Base-by-base conservation (phyloP, 2,888 invertebrate species). In the Odontomyia ornata region DNA sequence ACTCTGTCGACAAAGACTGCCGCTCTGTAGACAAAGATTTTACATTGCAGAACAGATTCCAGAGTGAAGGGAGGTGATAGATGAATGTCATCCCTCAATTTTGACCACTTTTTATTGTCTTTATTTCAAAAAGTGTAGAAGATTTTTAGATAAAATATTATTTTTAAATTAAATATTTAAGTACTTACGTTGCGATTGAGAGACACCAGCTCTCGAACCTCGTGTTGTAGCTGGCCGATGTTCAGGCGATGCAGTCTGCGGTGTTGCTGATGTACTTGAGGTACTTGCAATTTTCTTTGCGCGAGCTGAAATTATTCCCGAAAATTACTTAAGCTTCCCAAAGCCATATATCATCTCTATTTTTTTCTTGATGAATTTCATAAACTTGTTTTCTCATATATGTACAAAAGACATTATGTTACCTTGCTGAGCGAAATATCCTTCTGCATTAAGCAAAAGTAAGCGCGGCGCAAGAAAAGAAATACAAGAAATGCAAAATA, bases 101-200 rank as follows among this genome's bases (percentile, higher is more conserved):
- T n/a, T n/a, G n/a, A n/a, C n/a, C n/a, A n/a, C n/a, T n/a, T n/a
- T n/a, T n/a, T n/a, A n/a, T n/a, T n/a, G n/a, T n/a, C n/a, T n/a
- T n/a, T n/a, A n/a, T n/a, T n/a, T n/a, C n/a, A n/a, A n/a, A n/a
- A n/a, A n/a, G n/a, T n/a, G n/a, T n/a, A n/a, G n/a, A n/a, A n/a
- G n/a, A n/a, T n/a, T n/a, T n/a, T n/a, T n/a, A n/a, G n/a, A n/a
- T n/a, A n/a, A n/a, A n/a, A n/a, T n/a, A n/a, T n/a, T n/a, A n/a
- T n/a, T n/a, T n/a, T n/a, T n/a, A n/a, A n/a, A n/a, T n/a, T n/a
- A 36, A 36, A 36, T 36, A 9, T 36, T 5, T 36, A 5, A 5
- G 36, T 36, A 72, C 79, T 92, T 88, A 96, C 96, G 97, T 88
- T 97, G 97, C 60, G 97, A 97, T 84, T 95, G 95, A 1, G 96